A percentile compares a stretch with the other conserved stretches of the same genome.
Conservation (phyloP, 2,797 vertebrate genomes). For the Rhodeus uyekii region DNA sequence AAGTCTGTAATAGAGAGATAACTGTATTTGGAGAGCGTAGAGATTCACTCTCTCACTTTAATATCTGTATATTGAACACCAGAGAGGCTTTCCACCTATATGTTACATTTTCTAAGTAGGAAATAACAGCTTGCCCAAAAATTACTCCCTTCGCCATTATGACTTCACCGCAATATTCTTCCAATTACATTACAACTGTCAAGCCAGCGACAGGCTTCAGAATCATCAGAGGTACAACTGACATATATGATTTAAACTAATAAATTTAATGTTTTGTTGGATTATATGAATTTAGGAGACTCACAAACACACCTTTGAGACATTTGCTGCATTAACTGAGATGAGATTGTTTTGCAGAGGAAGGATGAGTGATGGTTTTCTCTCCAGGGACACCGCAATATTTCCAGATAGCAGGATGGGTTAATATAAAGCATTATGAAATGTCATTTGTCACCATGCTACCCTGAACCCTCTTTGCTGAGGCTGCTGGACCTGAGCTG, state of each 20-base stretch:
- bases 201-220: conserved; percentile 5
- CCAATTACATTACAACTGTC: not conserved
- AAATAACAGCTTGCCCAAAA: conserved; percentile 19
- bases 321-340: conserved; percentile 20
- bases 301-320: conserved; percentile 1
- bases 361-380: conserved; percentile 17
- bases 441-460: conserved; percentile 62
- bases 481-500: conserved; percentile 55
- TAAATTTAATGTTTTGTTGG: not conserved
- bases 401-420: conserved; percentile 46
- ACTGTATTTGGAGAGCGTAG: conserved; percentile 1
- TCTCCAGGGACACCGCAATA: conserved; percentile 53
- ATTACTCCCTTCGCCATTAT: not conserved
- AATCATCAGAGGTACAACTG: not conserved
- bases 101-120: not conserved
- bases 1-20: conserved; percentile 8
- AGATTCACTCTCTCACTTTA: conserved; percentile 2
- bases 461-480: conserved; percentile 52
- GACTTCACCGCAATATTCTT: not conserved
- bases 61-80: not conserved
- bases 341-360: conserved; percentile 16
- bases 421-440: conserved; percentile 48
- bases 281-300: conserved; percentile 12
- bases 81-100: conserved; percentile 16
- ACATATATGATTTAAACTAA: conserved; percentile 16